Percentiles rank a stretch among this genome's conserved stretches.
These are phyloP conservation scores for Zaprionus lachaisei DNA, from an alignment of 1,140 invertebrate genomes.

Conservation along the genomic window DNA sequence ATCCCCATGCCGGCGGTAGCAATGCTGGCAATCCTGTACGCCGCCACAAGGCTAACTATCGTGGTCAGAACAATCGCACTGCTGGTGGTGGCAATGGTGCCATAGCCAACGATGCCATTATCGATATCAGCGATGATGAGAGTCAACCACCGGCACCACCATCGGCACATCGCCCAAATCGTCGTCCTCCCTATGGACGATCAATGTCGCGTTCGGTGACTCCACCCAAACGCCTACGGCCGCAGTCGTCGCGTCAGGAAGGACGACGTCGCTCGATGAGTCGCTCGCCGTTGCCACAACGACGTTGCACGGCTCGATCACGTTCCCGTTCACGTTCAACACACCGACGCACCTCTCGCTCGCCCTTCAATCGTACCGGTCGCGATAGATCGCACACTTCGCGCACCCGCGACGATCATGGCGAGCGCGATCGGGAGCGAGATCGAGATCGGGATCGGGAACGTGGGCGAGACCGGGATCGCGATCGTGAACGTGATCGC, in stretches of 20 bases:
- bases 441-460: constrained; percentile 18
- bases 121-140: constrained; percentile 82
- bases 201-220: constrained; percentile 40
- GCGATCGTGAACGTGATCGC: constrained; percentile 24
- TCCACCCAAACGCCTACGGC: constrained; percentile 42
- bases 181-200: constrained; percentile 7
- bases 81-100: constrained; percentile 8
- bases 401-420: constrained; percentile 33
- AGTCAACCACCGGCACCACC: constrained; percentile 25
- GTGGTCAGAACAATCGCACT: constrained; percentile 40
- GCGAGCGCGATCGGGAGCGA: neutral
- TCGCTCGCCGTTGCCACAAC: constrained; percentile 34
- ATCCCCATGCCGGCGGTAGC: neutral
- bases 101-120: constrained; percentile 44
- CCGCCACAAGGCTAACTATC: constrained; percentile 58
- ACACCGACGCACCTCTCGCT: constrained; percentile 67
- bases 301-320: constrained; percentile 63
- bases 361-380: constrained; percentile 32
- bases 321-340: constrained; percentile 42
- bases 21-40: neutral
- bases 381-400: constrained; percentile 32
- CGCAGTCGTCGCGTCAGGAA: constrained; percentile 11
- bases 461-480: constrained; percentile 15
- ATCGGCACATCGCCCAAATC: constrained; percentile 14
- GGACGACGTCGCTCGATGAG: constrained; percentile 39